Percentiles rank a stretch among this genome's conserved stretches.
Evolutionary conservation across 2,113 vertebrate species (phyloP).

Genomic region (Progne subis): DNA sequence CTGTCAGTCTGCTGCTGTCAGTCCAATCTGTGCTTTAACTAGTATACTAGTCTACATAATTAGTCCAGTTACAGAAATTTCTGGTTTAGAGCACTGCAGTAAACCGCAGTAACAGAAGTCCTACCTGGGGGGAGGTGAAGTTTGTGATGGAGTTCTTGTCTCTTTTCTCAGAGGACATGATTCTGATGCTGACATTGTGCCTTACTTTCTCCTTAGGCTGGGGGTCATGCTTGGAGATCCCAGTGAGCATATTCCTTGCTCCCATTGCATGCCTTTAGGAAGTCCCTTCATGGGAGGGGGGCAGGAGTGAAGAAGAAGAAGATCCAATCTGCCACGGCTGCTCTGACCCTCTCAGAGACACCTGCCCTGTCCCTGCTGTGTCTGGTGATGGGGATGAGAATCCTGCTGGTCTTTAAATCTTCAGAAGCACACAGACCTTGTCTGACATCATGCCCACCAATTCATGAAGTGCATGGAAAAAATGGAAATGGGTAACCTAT

Average conservation of each 20-base stretch:
- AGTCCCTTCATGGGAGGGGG: rapidly evolving
- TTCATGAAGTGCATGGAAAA: not conserved
- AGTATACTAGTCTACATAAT: not conserved
- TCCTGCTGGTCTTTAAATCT: not conserved
- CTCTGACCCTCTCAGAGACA: not conserved
- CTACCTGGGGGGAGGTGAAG: not conserved
- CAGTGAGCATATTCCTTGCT: not conserved
- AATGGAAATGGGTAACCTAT: not conserved
- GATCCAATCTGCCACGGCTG: rapidly evolving
- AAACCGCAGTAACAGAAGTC: not conserved
- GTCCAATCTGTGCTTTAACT: not conserved
- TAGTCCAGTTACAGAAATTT: not conserved
- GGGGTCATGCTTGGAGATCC: not conserved
- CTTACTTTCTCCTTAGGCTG: not conserved
- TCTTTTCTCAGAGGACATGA: not conserved
- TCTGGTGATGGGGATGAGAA: rapidly evolving
- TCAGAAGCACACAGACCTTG: not conserved
- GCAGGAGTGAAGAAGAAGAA: not conserved
- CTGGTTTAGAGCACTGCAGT: not conserved
- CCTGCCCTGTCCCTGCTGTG: not conserved
- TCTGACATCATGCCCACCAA: not conserved
- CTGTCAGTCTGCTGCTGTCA: not conserved
- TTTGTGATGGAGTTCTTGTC: not conserved
- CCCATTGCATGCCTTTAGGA: rapidly evolving
- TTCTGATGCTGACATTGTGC: not conserved